Percentiles rank a stretch among this genome's conserved stretches.
These are phyloP conservation scores for Bergia puertoricense DNA, from an alignment of 92 coral and sea anemone species.

Conservation along the genomic window DNA sequence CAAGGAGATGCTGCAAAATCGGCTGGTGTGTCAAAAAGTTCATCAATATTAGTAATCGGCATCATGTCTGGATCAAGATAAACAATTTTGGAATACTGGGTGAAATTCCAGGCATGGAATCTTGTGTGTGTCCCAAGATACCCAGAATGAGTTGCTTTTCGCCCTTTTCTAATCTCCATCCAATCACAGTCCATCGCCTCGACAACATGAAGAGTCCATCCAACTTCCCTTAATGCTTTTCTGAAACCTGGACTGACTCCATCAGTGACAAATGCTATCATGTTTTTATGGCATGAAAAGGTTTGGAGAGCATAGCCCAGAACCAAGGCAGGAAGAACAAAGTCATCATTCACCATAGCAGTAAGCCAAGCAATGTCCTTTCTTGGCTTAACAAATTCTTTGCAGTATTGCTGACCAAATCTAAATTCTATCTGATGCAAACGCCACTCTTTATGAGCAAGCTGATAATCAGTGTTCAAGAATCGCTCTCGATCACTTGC, in stretches of 20 bases:
- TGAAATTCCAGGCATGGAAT: slow-evolving; percentile 89
- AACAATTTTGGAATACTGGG: slow-evolving; percentile 76
- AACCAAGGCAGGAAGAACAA: slow-evolving; percentile 69
- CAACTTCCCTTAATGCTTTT: slow-evolving; percentile 68
- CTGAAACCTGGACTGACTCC: slow-evolving; percentile 65
- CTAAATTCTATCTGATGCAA: slow-evolving; percentile 61
- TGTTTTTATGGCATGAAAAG: slow-evolving; percentile 72
- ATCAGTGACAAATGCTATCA: slow-evolving; percentile 81
- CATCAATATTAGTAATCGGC: slow-evolving; percentile 89
- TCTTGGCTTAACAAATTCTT: slow-evolving; percentile 43
- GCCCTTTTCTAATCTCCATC: slow-evolving; percentile 68
- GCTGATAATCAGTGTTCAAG: slow-evolving; percentile 52
- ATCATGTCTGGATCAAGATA: slow-evolving; percentile 91
- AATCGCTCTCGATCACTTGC: slow-evolving; percentile 46
- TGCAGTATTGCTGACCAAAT: slow-evolving; percentile 67
- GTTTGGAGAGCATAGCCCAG: slow-evolving; percentile 65
- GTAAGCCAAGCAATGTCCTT: slow-evolving; percentile 74
- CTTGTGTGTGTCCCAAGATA: slow-evolving; percentile 88
- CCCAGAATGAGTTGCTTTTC: slow-evolving; percentile 50
- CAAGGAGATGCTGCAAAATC: slow-evolving; percentile 90
- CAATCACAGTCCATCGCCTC: slow-evolving; percentile 90
- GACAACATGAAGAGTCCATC: slow-evolving; percentile 71
- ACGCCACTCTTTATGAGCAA: slow-evolving; percentile 72
- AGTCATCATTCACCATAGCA: slow-evolving; percentile 75
- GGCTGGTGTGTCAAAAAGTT: slow-evolving; percentile 70